Evolutionary conservation across 2,888 invertebrate genomes (phyloP).

Genomic region (Spilosoma lubricipeda): DNA sequence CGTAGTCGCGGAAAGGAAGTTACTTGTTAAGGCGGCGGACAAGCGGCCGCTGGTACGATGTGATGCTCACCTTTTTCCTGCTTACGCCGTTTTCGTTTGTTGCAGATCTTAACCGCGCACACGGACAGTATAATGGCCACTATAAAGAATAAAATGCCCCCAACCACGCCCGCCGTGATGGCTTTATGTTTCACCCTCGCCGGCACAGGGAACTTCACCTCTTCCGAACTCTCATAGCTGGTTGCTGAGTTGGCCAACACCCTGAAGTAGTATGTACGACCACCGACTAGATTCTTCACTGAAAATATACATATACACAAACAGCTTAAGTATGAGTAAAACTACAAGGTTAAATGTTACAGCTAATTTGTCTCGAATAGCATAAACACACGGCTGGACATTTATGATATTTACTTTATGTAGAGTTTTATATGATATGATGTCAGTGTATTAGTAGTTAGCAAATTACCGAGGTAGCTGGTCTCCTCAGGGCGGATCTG

Average conservation of each 20-base stretch:
- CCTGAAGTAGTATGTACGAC: constrained; percentile 96
- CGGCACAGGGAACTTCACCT: constrained; percentile 95
- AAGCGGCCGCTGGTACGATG: constrained; percentile 62
- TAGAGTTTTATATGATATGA: neutral
- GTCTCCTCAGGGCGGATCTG: constrained; percentile 96
- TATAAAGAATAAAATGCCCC: constrained; percentile 98
- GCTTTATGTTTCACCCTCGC: constrained; percentile 97
- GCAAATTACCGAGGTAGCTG: constrained; percentile 90
- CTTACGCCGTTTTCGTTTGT: constrained; percentile 98
- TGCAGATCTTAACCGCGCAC: constrained; percentile 99
- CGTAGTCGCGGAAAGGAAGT: constrained; percentile 7
- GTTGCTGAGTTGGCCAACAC: constrained; percentile 95
- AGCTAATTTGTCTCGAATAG: neutral
- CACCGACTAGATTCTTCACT: constrained; percentile 97
- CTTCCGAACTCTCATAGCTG: constrained; percentile 95
- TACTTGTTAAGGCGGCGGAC: constrained; percentile 59
- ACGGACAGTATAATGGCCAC: constrained; percentile 98
- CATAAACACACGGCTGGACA: neutral
- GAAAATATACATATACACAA: constrained; percentile 56
- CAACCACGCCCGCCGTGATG: constrained; percentile 98
- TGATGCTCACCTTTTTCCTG: constrained; percentile 96
- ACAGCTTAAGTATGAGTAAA: neutral
- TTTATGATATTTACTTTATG: neutral
- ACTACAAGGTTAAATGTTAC: neutral
- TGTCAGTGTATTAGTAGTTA: neutral